Evolutionary conservation across 2,888 invertebrate species (phyloP).

Genomic region (Lymantria dispar): DNA sequence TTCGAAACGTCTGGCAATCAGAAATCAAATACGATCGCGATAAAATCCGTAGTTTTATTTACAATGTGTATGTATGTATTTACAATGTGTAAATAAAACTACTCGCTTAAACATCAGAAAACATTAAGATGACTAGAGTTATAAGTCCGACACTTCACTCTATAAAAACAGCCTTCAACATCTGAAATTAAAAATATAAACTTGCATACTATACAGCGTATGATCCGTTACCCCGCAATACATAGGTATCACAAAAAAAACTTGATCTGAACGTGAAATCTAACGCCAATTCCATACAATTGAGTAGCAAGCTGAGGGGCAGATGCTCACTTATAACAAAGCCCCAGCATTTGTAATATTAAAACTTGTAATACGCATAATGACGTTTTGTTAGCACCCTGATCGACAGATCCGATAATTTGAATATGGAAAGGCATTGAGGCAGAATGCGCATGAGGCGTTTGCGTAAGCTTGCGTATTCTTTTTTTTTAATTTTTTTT

Average conservation of each 20-base stretch:
- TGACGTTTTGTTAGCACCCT: constrained; percentile 60
- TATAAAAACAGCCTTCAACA: too few species aligned
- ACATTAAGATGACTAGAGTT: too few species aligned
- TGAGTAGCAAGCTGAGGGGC: constrained; percentile 58
- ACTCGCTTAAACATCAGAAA: too few species aligned
- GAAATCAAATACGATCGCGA: too few species aligned
- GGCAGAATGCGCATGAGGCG: constrained; percentile 43
- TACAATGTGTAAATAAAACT: too few species aligned
- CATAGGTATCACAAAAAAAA: constrained; percentile 34
- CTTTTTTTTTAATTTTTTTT: constrained; percentile 18
- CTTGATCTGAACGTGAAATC: constrained; percentile 55
- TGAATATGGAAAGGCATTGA: constrained; percentile 74
- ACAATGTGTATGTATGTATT: too few species aligned
- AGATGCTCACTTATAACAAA: constrained; percentile 70
- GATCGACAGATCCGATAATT: constrained; percentile 78
- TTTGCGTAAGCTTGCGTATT: constrained; percentile 38
- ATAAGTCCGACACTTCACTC: too few species aligned
- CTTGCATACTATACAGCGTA: constrained; percentile 5
- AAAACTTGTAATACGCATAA: constrained; percentile 60
- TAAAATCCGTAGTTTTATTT: too few species aligned
- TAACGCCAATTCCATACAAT: constrained; percentile 67
- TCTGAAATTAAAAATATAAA: neutral
- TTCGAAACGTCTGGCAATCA: too few species aligned
- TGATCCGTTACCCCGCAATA: constrained; percentile 26
- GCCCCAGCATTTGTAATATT: constrained; percentile 54